Percentiles rank a stretch among this genome's conserved stretches.
phyloP scores from a whole-genome alignment of 2,888 invertebrate species.

The Eupithecia pulchellata region DNA sequence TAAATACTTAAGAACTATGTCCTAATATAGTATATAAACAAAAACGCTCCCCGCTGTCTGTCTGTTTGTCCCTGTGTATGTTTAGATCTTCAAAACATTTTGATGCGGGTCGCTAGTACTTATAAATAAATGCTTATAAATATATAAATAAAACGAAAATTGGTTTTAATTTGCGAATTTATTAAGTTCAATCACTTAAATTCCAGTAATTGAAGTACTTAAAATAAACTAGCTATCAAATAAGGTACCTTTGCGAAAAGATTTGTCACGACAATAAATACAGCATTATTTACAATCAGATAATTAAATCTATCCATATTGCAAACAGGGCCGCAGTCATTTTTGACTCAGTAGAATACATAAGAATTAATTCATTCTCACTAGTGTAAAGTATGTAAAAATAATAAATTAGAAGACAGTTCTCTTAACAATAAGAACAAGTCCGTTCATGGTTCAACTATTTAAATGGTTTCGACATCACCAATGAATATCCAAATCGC shows the following conservation, averaged over 20 bases:
- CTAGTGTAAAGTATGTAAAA: not conserved
- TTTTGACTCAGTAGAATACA: not conserved
- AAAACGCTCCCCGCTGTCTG: too few relatives aligned
- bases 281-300: slow-evolving; percentile 64
- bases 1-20: slow-evolving; percentile 38
- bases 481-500: not conserved
- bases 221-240: slow-evolving; percentile 72
- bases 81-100: too few relatives aligned
- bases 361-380: slow-evolving; percentile 15
- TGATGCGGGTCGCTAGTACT: too few relatives aligned
- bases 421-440: not conserved
- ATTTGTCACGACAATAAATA: slow-evolving; percentile 63
- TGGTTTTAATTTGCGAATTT: slow-evolving; percentile 78
- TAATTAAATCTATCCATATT: slow-evolving; percentile 65
- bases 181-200: slow-evolving; percentile 84
- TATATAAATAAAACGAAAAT: slow-evolving; percentile 62
- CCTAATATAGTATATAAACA: too few relatives aligned
- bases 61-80: too few relatives aligned
- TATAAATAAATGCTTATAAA: slow-evolving; percentile 29
- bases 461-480: not conserved
- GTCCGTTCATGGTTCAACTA: not conserved
- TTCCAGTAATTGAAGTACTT: slow-evolving; percentile 81
- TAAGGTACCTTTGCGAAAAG: slow-evolving; percentile 71
- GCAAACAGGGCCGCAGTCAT: slow-evolving; percentile 49
- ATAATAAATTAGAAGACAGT: not conserved